A percentile compares a stretch with the other conserved stretches of the same genome.
Evolutionary conservation across 2,888 invertebrate genomes (phyloP).

Genomic region (Diarsia mendica): DNA sequence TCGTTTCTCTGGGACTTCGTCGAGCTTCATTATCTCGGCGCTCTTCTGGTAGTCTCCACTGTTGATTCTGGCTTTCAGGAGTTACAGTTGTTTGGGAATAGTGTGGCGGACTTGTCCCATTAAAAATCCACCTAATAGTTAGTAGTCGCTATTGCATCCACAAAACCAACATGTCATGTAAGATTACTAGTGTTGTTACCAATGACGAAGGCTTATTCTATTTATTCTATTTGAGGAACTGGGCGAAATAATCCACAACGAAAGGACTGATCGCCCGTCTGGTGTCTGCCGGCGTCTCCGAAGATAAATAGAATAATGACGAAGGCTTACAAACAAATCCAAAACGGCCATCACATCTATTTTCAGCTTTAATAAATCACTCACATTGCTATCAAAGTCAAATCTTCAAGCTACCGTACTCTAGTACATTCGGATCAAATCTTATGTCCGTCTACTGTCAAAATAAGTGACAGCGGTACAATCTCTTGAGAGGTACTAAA

Average conservation of each 20-base stretch:
- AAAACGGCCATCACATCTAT: background rate
- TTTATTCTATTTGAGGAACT: too few relatives aligned
- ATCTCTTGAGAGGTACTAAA: constrained; percentile 1
- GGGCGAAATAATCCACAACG: too few relatives aligned
- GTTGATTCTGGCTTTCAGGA: too few relatives aligned
- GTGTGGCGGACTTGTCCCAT: too few relatives aligned
- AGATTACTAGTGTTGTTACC: background rate
- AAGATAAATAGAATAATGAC: too few relatives aligned
- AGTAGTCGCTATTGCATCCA: background rate
- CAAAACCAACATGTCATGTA: background rate
- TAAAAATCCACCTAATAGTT: too few relatives aligned
- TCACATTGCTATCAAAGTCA: constrained; percentile 11
- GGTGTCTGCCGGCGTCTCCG: too few relatives aligned
- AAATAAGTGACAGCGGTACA: background rate
- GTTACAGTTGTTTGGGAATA: too few relatives aligned
- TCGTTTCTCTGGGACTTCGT: too few relatives aligned
- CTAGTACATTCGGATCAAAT: background rate
- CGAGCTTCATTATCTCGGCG: too few relatives aligned
- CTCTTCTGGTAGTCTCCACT: too few relatives aligned
- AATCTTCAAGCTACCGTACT: background rate
- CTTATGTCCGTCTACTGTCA: background rate
- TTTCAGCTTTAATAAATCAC: constrained; percentile 37
- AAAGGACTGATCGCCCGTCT: too few relatives aligned
- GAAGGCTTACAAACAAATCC: background rate
- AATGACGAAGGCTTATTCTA: background rate